Conservation (phyloP, 2,113 vertebrate species). For the Spilogale gracilis region DNA sequence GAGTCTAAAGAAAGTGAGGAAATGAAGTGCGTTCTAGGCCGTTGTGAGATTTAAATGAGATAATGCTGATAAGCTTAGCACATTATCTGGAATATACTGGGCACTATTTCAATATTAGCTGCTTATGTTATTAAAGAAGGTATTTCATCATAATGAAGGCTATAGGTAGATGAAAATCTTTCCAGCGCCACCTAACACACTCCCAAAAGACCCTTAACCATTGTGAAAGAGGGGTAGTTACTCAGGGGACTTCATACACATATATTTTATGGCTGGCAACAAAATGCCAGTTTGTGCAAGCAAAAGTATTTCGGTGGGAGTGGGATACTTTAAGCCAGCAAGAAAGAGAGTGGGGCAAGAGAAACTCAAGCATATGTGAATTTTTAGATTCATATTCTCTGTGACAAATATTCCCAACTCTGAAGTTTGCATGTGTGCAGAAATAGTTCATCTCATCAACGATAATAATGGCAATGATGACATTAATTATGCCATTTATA, state of each 20-base stretch:
- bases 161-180: slow-evolving; percentile 1
- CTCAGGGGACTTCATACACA: background rate
- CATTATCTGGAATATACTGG: background rate
- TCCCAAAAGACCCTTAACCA: background rate
- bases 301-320: slow-evolving; percentile 44
- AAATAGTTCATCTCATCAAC: slow-evolving; percentile 63
- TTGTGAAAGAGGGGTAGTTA: background rate
- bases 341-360: background rate
- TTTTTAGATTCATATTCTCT: slow-evolving; percentile 20
- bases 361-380: background rate
- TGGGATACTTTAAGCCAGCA: slow-evolving; percentile 19
- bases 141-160: background rate
- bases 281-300: slow-evolving; percentile 37
- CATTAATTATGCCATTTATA: slow-evolving; percentile 68
- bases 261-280: slow-evolving; percentile 10
- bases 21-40: background rate
- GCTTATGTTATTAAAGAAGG: background rate
- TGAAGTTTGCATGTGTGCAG: slow-evolving; percentile 62
- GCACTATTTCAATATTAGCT: background rate
- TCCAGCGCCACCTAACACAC: background rate
- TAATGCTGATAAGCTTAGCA: background rate
- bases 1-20: slow-evolving; percentile 34
- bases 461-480: slow-evolving; percentile 62
- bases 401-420: slow-evolving; percentile 64
- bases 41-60: background rate